Evolutionary conservation across 2,797 vertebrate genomes (phyloP), one percentile per base, ranked within the genome.

Genomic region (Falco cherrug): DNA sequence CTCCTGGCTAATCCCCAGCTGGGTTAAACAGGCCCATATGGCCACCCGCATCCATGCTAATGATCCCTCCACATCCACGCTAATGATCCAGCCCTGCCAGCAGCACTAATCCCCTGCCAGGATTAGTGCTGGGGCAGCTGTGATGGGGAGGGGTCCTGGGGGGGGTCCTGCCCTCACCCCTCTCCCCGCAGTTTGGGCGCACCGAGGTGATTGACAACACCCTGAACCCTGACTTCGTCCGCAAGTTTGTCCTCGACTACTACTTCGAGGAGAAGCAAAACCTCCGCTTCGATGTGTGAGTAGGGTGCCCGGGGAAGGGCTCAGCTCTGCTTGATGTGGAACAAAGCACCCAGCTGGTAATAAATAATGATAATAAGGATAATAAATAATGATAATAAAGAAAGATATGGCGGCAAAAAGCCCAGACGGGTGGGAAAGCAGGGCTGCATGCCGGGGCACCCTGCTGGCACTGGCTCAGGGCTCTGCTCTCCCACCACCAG

Each of bases 201-300:
- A 99, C 99, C 0, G 99, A 99, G 92, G 99, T 99, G 75, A 99
- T 99, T 4, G 99, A 99, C 97, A 99, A 99, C 97, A 99, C 99
- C 56, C 97, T 99, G 87, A 99, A 99, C 95, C 99, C 99, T 5
- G 99, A 99, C 97, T 99, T 99, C 39, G 98, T 99, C 94, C 98
- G 99, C 93, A 99, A 99, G 95, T 99, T 99, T 13, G 98, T 99
- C 86, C 97, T 99, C 53, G 99, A 99, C 97, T 99, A 99, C 98
- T 99, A 99, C 98, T 99, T 99, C 16, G 99, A 99, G 93, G 99
- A 99, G 97, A 99, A 99, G 97, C 99, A 99, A 97, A 99, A 99
- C 85, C 98, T 99, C 51, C 98, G 99, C 89, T 99, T 99, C 41
- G 99, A 99, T 11, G 99, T 99, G 99, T 99, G 98, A 99, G 99